Evolutionary conservation across 2,113 vertebrate species (phyloP).

Genomic region (Diphyllodes magnificus): DNA sequence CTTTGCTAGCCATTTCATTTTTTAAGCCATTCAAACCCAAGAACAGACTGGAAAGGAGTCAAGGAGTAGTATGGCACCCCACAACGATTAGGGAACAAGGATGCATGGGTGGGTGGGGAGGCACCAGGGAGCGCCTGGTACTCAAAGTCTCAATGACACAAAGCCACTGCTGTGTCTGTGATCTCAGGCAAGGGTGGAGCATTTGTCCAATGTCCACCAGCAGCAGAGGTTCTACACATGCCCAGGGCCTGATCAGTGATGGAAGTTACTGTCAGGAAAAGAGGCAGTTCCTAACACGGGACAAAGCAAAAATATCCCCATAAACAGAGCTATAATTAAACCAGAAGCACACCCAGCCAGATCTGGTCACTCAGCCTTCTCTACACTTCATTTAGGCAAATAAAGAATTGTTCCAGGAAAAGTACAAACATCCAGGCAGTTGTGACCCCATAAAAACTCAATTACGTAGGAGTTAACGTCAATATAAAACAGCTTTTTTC

Average conservation of each 20-base stretch:
- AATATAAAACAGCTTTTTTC: slow-evolving; percentile 56
- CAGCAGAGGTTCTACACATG: neutral
- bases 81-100: fast-evolving
- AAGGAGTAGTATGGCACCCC: neutral
- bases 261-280: neutral
- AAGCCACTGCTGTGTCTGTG: neutral
- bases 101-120: neutral
- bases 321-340: slow-evolving; percentile 47
- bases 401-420: slow-evolving; percentile 44
- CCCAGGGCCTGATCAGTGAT: neutral
- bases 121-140: neutral
- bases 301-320: slow-evolving; percentile 5
- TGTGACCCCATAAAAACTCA: slow-evolving; percentile 60
- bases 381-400: slow-evolving; percentile 50
- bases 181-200: neutral
- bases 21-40: neutral
- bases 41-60: neutral
- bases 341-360: slow-evolving; percentile 16
- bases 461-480: slow-evolving; percentile 57
- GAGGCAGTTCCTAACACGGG: neutral
- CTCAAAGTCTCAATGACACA: neutral
- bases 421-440: slow-evolving; percentile 39
- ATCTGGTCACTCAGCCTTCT: slow-evolving; percentile 19
- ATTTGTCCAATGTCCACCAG: neutral
- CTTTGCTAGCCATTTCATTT: neutral